These are phyloP conservation scores for Chascanopsetta lugubris DNA, from an alignment of 2,113 vertebrate species.

Conservation along the genomic window DNA sequence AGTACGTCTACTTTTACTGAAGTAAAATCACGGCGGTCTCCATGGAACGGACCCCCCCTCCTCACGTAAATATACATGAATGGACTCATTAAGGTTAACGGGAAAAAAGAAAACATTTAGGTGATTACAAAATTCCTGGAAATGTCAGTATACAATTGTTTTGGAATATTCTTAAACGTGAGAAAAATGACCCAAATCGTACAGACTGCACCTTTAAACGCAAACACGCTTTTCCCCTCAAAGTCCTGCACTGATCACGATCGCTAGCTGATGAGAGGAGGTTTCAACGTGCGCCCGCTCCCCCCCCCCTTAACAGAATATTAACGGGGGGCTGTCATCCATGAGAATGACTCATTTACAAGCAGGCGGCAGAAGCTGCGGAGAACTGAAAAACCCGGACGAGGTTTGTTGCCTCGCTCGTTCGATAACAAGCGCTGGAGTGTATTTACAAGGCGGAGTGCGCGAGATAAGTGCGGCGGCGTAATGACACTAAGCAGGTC, in stretches of 20 bases:
- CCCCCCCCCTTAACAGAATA: constrained; percentile 59
- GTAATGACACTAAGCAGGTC: constrained; percentile 75
- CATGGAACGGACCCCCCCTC: too few relatives aligned
- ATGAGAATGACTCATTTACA: constrained; percentile 75
- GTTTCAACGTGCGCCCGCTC: constrained; percentile 60
- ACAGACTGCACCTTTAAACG: too few relatives aligned
- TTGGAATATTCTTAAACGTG: too few relatives aligned
- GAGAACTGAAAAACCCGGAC: constrained; percentile 58
- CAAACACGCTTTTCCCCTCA: constrained; percentile 9
- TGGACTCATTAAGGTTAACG: too few relatives aligned
- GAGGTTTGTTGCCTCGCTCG: constrained; percentile 61
- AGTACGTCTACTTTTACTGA: too few relatives aligned
- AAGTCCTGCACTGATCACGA: constrained; percentile 51
- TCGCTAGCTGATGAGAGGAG: constrained; percentile 62
- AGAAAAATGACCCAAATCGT: too few relatives aligned
- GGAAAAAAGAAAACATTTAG: too few relatives aligned
- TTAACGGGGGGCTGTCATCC: constrained; percentile 71
- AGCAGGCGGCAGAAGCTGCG: constrained; percentile 49
- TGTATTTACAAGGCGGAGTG: constrained; percentile 73
- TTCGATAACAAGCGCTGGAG: constrained; percentile 70
- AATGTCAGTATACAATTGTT: too few relatives aligned
- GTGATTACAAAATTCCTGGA: too few relatives aligned
- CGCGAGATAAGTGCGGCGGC: constrained; percentile 63
- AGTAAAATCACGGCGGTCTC: too few relatives aligned
- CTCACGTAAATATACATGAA: too few relatives aligned